Base-by-base conservation (phyloP, 2,888 invertebrate species). In the Pherbina coryleti region DNA sequence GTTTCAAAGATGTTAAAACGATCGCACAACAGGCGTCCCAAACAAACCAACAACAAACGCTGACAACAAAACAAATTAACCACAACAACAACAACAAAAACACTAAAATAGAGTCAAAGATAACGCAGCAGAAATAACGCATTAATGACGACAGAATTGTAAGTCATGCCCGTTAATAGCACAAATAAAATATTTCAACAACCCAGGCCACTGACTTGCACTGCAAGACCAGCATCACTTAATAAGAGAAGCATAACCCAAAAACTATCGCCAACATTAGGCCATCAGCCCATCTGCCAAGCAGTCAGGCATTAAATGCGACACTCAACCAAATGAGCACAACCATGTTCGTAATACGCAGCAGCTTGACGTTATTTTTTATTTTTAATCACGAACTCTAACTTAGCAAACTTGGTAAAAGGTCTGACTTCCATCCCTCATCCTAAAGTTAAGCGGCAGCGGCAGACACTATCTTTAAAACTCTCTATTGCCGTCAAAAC, bases 231-330 rank as follows among this genome's bases (percentile, higher is more conserved):
- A 51, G 51, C 49, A 64, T n/a, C 31, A 31, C 5, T 31, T 5
- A 31, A 31, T 62, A 28, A 0, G 14, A 69, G 9, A 69, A 69
- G 28, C 51, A n/a, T 28, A 72, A n/a, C 22, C 49, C 34, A 19
- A 19, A 49, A 55, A 19, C 11, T 9, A n/a, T 17, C 11, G 55
- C 17, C 7, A 37, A 14, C 57, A 19, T 14, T 19, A 60, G 60
- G 3, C 22, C 7, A 62, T 22, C 64, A 28, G 11, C 8, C 25
- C 9, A 44, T n/a, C 67, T 25, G 51, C 44, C 67, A 25, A n/a
- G 22, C 62, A 75, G 51, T 55, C 17, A 71, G 70, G 75, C 75
- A 69, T 70, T 74, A 75, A 78, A 75, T 55, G 78, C 78, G 57
- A 69, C 74, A 78, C 77, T 78, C 74, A 44, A 25, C 44, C 37